A percentile compares a stretch with the other conserved stretches of the same genome.
Evolutionary conservation across 1,140 invertebrate genomes (phyloP).

Genomic region (Drosophila mauritiana): DNA sequence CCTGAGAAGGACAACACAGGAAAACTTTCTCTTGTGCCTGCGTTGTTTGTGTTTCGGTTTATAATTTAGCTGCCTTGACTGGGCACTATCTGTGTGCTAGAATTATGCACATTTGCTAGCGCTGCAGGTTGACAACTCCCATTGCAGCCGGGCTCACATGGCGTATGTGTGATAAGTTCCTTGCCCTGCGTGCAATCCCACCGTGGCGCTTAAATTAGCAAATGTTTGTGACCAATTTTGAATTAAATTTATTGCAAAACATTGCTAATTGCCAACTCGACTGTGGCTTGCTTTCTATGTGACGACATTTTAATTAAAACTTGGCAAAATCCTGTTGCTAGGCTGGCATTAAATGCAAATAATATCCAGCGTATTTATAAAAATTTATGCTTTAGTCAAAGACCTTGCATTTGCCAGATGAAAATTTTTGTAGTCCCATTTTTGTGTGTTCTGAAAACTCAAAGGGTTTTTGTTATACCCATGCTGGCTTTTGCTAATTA

Average conservation of each 20-base stretch:
- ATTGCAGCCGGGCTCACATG: constrained; percentile 50
- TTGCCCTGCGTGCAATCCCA: not conserved
- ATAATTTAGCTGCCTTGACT: constrained; percentile 57
- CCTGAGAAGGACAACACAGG: constrained; percentile 3
- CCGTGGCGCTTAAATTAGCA: constrained; percentile 36
- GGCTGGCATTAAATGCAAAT: constrained; percentile 48
- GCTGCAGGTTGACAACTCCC: constrained; percentile 64
- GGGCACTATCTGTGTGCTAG: constrained; percentile 54
- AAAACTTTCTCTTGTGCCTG: constrained; percentile 28
- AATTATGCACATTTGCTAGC: constrained; percentile 76
- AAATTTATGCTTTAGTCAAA: constrained; percentile 39
- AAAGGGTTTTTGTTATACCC: not conserved
- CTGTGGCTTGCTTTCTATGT: constrained; percentile 50
- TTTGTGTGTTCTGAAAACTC: not conserved
- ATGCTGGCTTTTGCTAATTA: constrained; percentile 3
- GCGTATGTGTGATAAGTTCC: constrained; percentile 53
- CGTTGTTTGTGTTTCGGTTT: constrained; percentile 46
- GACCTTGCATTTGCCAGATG: constrained; percentile 24
- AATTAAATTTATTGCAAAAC: constrained; percentile 72
- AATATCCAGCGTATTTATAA: constrained; percentile 35
- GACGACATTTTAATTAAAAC: constrained; percentile 81
- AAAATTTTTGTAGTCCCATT: constrained; percentile 7
- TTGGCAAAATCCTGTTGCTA: constrained; percentile 39
- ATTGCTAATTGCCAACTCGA: constrained; percentile 70
- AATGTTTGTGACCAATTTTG: constrained; percentile 58